Evolutionary conservation across 2,797 vertebrate species (phyloP).

Genomic region (Chrysocyon brachyurus): DNA sequence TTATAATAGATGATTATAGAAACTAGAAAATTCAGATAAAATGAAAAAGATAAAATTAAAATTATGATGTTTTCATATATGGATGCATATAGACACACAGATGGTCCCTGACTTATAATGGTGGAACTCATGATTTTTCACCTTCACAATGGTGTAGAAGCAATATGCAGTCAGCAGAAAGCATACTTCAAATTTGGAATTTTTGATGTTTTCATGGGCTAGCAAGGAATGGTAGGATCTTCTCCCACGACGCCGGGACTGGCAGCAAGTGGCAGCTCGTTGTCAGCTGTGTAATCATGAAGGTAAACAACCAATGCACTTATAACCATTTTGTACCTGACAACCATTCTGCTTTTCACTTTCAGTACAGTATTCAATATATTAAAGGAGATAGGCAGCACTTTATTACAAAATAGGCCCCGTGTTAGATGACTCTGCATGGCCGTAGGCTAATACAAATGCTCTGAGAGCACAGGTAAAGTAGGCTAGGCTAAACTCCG

Average conservation of each 20-base stretch:
- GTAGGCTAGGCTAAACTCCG: neutral
- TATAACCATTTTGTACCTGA: neutral
- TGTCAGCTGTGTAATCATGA: neutral
- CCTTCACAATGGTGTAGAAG: neutral
- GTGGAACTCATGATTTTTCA: neutral
- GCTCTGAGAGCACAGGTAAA: neutral
- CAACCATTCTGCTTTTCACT: neutral
- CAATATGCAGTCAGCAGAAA: neutral
- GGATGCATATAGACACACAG: neutral
- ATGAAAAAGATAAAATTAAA: neutral
- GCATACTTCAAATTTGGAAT: neutral
- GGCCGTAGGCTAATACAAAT: neutral
- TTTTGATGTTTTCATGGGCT: neutral
- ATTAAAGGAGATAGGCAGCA: neutral
- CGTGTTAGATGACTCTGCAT: neutral
- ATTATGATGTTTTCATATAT: neutral
- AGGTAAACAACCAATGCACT: neutral
- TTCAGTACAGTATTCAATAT: neutral
- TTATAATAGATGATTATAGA: neutral
- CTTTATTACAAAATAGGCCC: neutral
- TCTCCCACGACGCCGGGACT: neutral
- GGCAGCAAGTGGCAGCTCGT: neutral
- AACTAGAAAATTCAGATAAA: constrained; percentile 42
- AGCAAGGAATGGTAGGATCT: neutral
- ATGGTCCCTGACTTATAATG: neutral